Evolutionary conservation across 2,113 vertebrate genomes (phyloP).

Genomic region (Ploceus nigricollis): DNA sequence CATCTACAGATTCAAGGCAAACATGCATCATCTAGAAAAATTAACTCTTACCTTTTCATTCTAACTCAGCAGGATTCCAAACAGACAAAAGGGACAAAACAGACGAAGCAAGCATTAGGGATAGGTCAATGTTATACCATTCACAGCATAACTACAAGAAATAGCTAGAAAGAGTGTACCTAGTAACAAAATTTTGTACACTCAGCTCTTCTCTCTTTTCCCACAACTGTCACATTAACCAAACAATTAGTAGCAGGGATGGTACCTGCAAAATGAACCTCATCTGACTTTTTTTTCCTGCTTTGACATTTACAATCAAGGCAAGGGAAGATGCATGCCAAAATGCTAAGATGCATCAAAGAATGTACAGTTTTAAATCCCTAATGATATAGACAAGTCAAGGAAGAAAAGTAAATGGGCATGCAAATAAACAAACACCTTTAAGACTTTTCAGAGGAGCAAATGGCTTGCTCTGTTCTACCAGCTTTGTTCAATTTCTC

Average conservation of each 20-base stretch:
- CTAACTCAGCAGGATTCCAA: slow-evolving; percentile 99
- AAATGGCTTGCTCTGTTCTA: background rate
- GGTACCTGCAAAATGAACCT: background rate
- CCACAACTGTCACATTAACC: background rate
- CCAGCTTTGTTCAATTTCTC: background rate
- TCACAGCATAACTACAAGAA: background rate
- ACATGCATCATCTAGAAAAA: slow-evolving; percentile 91
- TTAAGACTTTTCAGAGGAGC: background rate
- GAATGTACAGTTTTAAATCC: background rate
- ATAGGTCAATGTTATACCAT: slow-evolving; percentile 66
- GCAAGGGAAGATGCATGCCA: background rate
- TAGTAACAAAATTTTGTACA: background rate
- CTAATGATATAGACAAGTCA: background rate
- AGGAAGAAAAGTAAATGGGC: background rate
- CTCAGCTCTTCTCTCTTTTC: background rate
- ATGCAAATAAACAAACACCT: background rate
- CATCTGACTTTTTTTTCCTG: background rate
- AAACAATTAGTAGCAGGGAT: background rate
- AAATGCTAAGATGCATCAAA: background rate
- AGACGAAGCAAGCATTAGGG: slow-evolving; percentile 97
- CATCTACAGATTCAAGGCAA: slow-evolving; percentile 66
- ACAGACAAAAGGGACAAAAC: slow-evolving; percentile 96
- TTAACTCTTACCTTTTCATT: slow-evolving; percentile 99
- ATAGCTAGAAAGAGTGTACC: background rate
- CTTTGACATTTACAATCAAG: background rate